Base-by-base conservation (phyloP, 2,797 vertebrate species). In the Mus minutoides region DNA sequence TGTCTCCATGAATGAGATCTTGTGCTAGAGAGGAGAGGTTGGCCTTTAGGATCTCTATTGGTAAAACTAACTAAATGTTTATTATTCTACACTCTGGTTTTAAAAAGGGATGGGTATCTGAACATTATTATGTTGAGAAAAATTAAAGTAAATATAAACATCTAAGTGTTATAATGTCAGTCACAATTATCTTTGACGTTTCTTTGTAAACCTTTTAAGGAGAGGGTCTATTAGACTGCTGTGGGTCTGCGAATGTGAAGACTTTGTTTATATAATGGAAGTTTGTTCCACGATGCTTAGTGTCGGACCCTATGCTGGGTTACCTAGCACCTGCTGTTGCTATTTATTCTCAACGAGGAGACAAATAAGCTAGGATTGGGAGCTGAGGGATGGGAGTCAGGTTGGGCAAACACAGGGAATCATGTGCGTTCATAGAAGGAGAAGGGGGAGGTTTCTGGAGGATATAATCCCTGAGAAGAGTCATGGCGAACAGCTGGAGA, bases 41-140 rank as follows among this genome's bases (percentile, higher is more conserved):
- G 34, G 49, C n/a, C 86, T 88, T 96, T 69, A 86, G 85, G 26
- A 17, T 88, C 14, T 94, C 12, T 37, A 26, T 43, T 43, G 29
- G 86, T 78, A 91, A 96, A 94, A 89, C 2, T 52, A 77, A 92
- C 56, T 85, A 69, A 87, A 84, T 31, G 49, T 88, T 90, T 94
- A 90, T 85, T 77, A 60, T 17, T 19, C n/a, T 62, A 67, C 67
- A 87, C 86, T 92, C 21, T 8, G 76, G 7, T 60, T 77, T 95
- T 52, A 62, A 67, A 89, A 90, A 94, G 40, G 90, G 58, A 82
- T 12, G 40, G 67, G 62, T 19, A 69, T 79, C 29, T 31, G 31
- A 91, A 56, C 3, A n/a, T 37, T 75, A 89, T 89, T 92, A 52
- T 93, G 19, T 92, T 67, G 90, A 94, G 4, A 52, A 83, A 69